Evolutionary conservation across 2,113 vertebrate species (phyloP).

Genomic region (Australoheros scitulus): DNA sequence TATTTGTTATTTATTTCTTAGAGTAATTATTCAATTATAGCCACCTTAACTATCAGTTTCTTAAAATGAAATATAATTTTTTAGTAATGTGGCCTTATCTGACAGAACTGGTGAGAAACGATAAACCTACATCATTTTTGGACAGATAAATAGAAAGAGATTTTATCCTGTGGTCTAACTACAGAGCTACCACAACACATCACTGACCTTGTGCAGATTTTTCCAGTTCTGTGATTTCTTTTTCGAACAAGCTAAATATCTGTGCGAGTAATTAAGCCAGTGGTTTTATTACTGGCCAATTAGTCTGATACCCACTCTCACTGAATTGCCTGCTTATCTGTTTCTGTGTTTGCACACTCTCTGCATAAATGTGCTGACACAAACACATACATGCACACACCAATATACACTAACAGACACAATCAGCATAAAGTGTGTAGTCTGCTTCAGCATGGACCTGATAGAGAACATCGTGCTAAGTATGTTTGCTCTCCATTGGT

Average conservation of each 20-base stretch:
- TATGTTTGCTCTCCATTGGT: conserved; percentile 67
- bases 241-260: conserved; percentile 54
- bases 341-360: conserved; percentile 65
- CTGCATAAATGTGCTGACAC: conserved; percentile 43
- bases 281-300: conserved; percentile 66
- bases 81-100: neutral
- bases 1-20: no score
- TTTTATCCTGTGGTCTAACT: neutral
- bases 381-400: conserved; percentile 11
- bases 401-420: conserved; percentile 20
- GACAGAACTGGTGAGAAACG: neutral
- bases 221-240: conserved; percentile 30
- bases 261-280: conserved; percentile 60
- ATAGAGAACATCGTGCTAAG: conserved; percentile 59
- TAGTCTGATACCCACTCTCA: conserved; percentile 56
- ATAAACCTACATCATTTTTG: neutral
- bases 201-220: conserved; percentile 60
- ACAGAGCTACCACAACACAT: neutral
- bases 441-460: conserved; percentile 56
- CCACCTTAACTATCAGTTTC: no score
- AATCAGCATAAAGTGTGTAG: conserved; percentile 50
- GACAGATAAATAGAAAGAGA: neutral
- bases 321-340: conserved; percentile 57
- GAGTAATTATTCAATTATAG: no score
- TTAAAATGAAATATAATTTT: no score